A percentile compares a stretch with the other conserved stretches of the same genome.
Evolutionary conservation across 2,113 vertebrate genomes (phyloP).

Genomic region (Psophia crepitans): DNA sequence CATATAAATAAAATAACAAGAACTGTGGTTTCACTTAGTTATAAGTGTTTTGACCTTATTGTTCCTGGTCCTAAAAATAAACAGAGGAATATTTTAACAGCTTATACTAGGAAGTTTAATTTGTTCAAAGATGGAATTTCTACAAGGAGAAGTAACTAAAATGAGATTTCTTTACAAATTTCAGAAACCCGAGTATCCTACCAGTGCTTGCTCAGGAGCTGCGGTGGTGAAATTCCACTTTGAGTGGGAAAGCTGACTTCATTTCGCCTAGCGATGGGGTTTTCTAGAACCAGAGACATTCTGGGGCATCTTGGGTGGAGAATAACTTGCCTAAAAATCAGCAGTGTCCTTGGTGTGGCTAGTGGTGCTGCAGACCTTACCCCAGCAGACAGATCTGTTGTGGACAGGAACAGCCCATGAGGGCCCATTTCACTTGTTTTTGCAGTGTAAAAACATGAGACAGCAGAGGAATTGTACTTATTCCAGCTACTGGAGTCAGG

Average conservation of each 20-base stretch:
- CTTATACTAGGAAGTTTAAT: background rate
- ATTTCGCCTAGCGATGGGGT: background rate
- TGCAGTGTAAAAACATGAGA: background rate
- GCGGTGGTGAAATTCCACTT: background rate
- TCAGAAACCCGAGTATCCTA: background rate
- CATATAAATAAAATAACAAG: background rate
- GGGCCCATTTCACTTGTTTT: background rate
- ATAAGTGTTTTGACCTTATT: background rate
- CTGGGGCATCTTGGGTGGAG: background rate
- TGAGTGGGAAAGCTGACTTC: background rate
- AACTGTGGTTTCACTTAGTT: background rate
- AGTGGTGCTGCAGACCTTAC: background rate
- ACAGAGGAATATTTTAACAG: background rate
- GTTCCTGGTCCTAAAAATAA: background rate
- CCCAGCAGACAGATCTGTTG: background rate
- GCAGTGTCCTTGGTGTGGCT: background rate
- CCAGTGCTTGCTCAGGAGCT: background rate
- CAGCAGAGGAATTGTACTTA: background rate
- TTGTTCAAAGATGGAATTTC: background rate
- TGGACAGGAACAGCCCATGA: background rate
- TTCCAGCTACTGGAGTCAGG: background rate
- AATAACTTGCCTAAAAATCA: background rate
- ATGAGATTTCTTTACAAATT: background rate
- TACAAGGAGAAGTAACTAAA: background rate
- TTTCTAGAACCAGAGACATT: background rate